Evolutionary conservation across 2,888 invertebrate species (phyloP).

Genomic region (Tethea ocularis): DNA sequence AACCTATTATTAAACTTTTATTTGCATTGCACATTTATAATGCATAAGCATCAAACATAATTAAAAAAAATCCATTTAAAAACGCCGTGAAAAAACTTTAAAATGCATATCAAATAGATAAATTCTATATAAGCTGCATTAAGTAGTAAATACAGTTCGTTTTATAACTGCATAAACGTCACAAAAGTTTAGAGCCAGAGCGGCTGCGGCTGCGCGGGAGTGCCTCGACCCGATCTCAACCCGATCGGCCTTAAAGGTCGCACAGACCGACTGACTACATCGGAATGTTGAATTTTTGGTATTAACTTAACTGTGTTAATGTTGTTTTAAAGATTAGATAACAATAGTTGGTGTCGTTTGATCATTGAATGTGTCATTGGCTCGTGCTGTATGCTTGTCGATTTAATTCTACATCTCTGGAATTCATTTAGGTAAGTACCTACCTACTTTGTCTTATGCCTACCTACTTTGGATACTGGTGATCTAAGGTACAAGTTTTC

Average conservation of each 20-base stretch:
- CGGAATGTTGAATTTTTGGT: conserved; percentile 32
- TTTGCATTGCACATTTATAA: too few species aligned
- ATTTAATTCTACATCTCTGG: neutral
- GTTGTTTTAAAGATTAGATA: conserved; percentile 1
- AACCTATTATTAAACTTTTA: too few species aligned
- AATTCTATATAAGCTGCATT: neutral
- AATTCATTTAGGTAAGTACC: neutral
- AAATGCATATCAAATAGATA: neutral
- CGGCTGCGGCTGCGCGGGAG: conserved; percentile 15
- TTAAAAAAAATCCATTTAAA: too few species aligned
- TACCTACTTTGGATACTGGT: too few species aligned
- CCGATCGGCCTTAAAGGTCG: conserved; percentile 64
- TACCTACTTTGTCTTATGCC: too few species aligned
- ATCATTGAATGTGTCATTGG: neutral
- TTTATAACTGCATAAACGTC: conserved; percentile 1
- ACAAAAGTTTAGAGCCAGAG: neutral
- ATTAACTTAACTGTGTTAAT: conserved; percentile 23
- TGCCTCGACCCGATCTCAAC: conserved; percentile 53
- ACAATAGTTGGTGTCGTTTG: neutral
- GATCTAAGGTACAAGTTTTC: too few species aligned
- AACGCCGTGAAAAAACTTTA: too few species aligned
- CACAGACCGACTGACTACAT: conserved; percentile 28
- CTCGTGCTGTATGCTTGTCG: neutral
- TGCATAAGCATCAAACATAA: too few species aligned
- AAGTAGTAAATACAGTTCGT: neutral